These are phyloP conservation scores for Drosophila nr. medialis DNA, from an alignment of 2,888 invertebrate genomes.

Conservation along the genomic window DNA sequence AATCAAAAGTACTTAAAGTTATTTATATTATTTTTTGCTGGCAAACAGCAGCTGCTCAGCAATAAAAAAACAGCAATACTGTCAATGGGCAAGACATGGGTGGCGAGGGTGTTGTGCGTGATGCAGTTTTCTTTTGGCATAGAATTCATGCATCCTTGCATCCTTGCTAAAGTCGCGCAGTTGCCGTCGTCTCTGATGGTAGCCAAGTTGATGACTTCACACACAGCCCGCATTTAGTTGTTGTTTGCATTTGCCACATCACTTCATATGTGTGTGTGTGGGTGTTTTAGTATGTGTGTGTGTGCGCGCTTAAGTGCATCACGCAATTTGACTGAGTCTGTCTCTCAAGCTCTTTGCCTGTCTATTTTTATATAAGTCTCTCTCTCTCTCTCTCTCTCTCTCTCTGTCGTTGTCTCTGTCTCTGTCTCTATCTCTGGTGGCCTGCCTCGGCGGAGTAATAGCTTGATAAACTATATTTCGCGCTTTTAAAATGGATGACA, in stretches of 20 bases:
- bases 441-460: conserved; percentile 61
- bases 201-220: conserved; percentile 60
- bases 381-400: not conserved
- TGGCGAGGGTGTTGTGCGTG: not conserved
- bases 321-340: conserved; percentile 58
- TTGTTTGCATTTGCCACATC: conserved; percentile 38
- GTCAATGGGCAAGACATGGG: not conserved
- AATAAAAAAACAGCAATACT: not conserved
- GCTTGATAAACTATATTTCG: conserved; percentile 70
- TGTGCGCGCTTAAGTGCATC: conserved; percentile 62
- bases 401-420: conserved; percentile 18
- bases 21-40: conserved; percentile 59
- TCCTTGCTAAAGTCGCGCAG: conserved; percentile 16
- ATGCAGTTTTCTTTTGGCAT: conserved; percentile 26
- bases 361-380: conserved; percentile 20
- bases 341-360: conserved; percentile 26
- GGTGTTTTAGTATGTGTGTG: conserved; percentile 1
- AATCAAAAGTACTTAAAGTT: conserved; percentile 67
- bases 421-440: conserved; percentile 22
- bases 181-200: conserved; percentile 34
- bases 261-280: conserved; percentile 1
- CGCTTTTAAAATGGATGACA: conserved; percentile 62
- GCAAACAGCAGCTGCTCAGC: conserved; percentile 34
- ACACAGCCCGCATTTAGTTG: conserved; percentile 41
- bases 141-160: conserved; percentile 18